Evolutionary conservation across 2,797 vertebrate genomes (phyloP).

Genomic region (Bucorvus abyssinicus): DNA sequence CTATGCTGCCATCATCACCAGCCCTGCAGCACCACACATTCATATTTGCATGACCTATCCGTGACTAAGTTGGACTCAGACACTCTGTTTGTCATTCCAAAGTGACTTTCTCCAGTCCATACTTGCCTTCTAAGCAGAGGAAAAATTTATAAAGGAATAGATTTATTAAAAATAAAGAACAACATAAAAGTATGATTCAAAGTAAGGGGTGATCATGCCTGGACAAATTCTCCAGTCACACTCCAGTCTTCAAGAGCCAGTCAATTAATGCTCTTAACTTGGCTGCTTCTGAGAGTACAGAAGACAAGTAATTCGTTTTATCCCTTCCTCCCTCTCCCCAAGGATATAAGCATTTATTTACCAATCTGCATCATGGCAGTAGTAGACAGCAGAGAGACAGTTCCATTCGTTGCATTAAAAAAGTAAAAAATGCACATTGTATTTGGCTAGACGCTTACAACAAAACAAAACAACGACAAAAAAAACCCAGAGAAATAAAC

Average conservation of each 20-base stretch:
- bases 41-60: neutral
- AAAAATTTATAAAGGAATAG: neutral
- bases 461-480: neutral
- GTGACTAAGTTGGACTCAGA: neutral
- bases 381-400: neutral
- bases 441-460: conserved; percentile 28
- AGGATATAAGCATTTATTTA: neutral
- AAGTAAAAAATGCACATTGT: neutral
- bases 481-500: neutral
- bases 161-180: neutral
- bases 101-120: neutral
- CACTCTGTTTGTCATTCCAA: neutral
- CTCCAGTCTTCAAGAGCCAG: neutral
- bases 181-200: neutral
- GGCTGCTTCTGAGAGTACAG: neutral
- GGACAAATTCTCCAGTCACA: conserved; percentile 4
- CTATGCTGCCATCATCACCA: neutral
- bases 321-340: neutral
- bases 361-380: neutral
- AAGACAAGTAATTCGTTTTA: neutral
- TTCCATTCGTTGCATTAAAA: neutral
- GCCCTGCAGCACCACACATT: neutral
- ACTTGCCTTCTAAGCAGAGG: neutral
- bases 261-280: neutral
- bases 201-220: neutral